Base-by-base conservation (phyloP, 1,140 invertebrate species). In the Drosophila nigrodunni region DNA sequence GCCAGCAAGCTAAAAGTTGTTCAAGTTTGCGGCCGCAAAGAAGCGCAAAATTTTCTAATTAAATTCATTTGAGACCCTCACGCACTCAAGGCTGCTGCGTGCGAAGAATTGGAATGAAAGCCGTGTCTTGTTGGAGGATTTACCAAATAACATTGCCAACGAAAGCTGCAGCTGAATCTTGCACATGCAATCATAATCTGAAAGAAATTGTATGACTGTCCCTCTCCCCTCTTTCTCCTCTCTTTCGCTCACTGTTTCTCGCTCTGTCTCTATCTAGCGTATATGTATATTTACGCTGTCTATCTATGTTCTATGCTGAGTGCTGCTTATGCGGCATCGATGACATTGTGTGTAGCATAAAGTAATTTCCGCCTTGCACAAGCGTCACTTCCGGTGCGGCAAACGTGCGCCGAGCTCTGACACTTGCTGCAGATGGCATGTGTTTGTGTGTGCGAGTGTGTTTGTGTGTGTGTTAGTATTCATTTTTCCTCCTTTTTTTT, bases 301-400 rank as follows among this genome's bases (percentile, higher is more conserved):
- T 52, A 47, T 74, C 44, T 74, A 39, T 69, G 52, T 57, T 73
- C 55, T 59, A 57, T 46, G 61, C 50, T 54, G 18, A 35, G 76
- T 62, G 55, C 80, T 88, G 80, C 83, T 88, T 88, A 88, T 88
- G 85, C 85, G 87, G 88, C 87, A 90, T 90, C 87, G 82, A 90
- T 90, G 87, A 90, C 87, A 90, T 90, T 89, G 85, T 89, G 88
- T 90, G 88, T 87, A 90, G 87, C 82, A 90, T 90, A 90, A 90
- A 90, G 87, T 90, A 90, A 90, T 90, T 90, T 90, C 87, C 87
- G 82, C 77, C 88, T 90, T 88, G 88, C 88, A 88, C 87, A 90
- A 90, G 87, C 88, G 74, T 81, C 73, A 80, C 82, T 91, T 90
- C 87, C 87, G 88, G 87, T 90, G 88, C 85, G 85, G 85, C 85